These are phyloP conservation scores for Melopsittacus undulatus DNA, from an alignment of 2,797 vertebrate genomes.

Conservation along the genomic window DNA sequence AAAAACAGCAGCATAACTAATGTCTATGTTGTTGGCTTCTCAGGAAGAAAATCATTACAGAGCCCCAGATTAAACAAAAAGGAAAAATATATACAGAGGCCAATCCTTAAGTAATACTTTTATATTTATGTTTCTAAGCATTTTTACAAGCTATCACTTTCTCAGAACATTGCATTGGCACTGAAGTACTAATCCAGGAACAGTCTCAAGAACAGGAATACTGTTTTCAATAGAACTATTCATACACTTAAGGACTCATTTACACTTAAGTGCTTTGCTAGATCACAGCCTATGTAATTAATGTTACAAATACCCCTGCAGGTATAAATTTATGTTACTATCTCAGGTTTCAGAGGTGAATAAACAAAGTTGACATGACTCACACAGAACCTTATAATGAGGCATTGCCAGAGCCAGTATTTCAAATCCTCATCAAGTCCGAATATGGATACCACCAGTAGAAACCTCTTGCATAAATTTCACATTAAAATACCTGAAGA, in stretches of 20 bases:
- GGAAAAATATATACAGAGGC: neutral
- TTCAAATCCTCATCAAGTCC: neutral
- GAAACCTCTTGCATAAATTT: neutral
- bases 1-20: neutral
- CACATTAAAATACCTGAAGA: neutral
- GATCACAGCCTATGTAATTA: neutral
- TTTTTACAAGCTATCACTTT: neutral
- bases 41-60: neutral
- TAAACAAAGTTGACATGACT: neutral
- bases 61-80: neutral
- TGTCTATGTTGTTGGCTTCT: neutral
- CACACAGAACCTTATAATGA: neutral
- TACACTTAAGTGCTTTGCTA: conserved; percentile 2
- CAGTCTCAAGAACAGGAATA: neutral
- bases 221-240: neutral
- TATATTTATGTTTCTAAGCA: neutral
- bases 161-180: neutral
- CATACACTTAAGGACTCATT: neutral
- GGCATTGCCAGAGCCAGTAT: neutral
- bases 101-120: neutral
- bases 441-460: neutral
- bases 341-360: neutral
- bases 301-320: neutral
- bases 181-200: neutral
- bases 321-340: neutral